Conservation (phyloP, 2,113 vertebrate genomes). For the Rhinogobius similis region DNA sequence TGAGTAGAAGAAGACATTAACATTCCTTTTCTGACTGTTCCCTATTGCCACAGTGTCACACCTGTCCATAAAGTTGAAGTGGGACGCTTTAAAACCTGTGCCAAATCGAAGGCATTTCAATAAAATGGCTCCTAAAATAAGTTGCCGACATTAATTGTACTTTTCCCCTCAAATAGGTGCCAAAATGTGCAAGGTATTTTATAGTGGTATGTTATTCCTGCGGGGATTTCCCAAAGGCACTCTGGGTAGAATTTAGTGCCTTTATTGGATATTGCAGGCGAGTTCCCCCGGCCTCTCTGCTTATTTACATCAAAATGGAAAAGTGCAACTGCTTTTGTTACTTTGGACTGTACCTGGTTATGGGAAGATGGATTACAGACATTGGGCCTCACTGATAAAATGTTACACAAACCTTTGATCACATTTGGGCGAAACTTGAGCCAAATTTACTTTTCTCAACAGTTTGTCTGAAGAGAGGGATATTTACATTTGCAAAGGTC, state of each 20-base stretch:
- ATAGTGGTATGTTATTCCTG: neutral
- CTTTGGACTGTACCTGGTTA: neutral
- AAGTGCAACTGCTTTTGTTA: neutral
- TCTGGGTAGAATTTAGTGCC: neutral
- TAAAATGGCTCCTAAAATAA: conserved; percentile 2
- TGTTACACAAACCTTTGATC: neutral
- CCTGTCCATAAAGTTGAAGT: neutral
- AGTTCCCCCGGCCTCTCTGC: neutral
- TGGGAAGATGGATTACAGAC: neutral
- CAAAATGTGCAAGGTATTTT: neutral
- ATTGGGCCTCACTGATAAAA: neutral
- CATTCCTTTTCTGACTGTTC: neutral
- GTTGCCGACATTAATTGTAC: neutral
- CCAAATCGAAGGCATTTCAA: neutral
- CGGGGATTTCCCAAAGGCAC: neutral
- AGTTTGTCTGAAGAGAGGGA: too few species aligned
- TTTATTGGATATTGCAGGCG: neutral
- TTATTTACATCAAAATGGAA: conserved; percentile 4
- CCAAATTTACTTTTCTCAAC: neutral
- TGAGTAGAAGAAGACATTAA: neutral
- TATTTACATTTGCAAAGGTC: too few species aligned
- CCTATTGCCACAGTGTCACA: neutral
- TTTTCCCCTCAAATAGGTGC: neutral
- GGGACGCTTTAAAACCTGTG: neutral
- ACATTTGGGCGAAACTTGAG: neutral